Evolutionary conservation across 2,888 invertebrate genomes (phyloP).

Genomic region (Stenoptilia bipunctidactyla): DNA sequence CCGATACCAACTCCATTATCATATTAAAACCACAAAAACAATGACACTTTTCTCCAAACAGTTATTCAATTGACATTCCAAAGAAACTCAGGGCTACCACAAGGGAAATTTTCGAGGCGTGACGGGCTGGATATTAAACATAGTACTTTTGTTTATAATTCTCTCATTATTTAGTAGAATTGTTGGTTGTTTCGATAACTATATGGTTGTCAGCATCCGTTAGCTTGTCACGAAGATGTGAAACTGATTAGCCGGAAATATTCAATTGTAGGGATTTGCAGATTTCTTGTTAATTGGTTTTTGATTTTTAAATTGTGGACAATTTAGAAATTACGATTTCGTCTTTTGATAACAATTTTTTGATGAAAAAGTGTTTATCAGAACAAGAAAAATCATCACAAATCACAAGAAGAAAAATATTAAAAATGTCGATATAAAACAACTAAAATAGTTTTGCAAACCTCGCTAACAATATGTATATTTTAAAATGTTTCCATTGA

Average conservation of each 20-base stretch:
- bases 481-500: no score
- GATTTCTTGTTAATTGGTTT: no score
- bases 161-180: not conserved
- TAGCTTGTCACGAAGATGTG: conserved; percentile 14
- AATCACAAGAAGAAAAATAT: no score
- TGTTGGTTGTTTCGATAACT: conserved; percentile 6
- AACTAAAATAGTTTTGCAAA: no score
- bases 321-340: no score
- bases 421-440: no score
- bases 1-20: not conserved
- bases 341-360: no score
- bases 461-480: no score
- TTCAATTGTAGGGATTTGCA: conserved; percentile 5
- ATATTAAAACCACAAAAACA: no score
- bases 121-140: conserved; percentile 17
- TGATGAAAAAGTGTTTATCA: no score
- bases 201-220: conserved; percentile 11
- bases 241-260: conserved; percentile 8
- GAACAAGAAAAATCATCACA: no score
- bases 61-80: conserved; percentile 3
- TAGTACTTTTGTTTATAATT: conserved; percentile 3
- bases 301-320: no score
- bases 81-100: conserved; percentile 14
- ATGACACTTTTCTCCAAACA: conserved; percentile 6
- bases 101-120: conserved; percentile 23